Evolutionary conservation across 2,888 invertebrate genomes (phyloP).

Genomic region (Tetanocera ferruginea): DNA sequence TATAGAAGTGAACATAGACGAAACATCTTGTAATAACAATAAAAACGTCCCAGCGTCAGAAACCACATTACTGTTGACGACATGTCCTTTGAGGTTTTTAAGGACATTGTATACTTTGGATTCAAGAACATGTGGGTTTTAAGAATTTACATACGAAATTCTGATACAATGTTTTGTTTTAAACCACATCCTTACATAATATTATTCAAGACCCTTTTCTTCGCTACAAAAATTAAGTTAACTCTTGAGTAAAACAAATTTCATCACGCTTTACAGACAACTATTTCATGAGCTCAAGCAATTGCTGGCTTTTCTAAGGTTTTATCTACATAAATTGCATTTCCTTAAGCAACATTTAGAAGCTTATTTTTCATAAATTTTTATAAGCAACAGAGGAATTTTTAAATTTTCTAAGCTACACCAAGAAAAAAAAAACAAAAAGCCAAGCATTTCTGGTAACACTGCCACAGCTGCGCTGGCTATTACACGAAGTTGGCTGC

Average conservation of each 20-base stretch:
- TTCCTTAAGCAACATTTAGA: conserved; percentile 9
- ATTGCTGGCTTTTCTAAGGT: neutral
- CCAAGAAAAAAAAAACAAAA: neutral
- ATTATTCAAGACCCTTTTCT: neutral
- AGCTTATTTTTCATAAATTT: conserved; percentile 1
- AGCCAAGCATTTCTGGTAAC: neutral
- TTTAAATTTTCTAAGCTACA: neutral
- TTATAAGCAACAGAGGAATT: neutral
- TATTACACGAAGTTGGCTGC: neutral
- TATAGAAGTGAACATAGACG: too few species aligned
- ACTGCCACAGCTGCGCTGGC: neutral
- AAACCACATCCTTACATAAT: neutral
- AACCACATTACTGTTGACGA: too few species aligned
- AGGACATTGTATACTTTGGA: too few species aligned
- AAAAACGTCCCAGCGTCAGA: too few species aligned
- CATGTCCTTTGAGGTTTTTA: too few species aligned
- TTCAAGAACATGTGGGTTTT: too few species aligned
- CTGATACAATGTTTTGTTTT: too few species aligned
- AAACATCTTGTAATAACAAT: too few species aligned
- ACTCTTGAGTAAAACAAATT: too few species aligned
- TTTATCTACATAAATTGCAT: conserved; percentile 14
- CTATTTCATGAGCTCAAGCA: neutral
- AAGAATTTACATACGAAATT: too few species aligned
- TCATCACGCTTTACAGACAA: neutral
- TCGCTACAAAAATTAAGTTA: too few species aligned